Base-by-base conservation (phyloP, 2,113 vertebrate genomes). In the Megalops atlanticus region DNA sequence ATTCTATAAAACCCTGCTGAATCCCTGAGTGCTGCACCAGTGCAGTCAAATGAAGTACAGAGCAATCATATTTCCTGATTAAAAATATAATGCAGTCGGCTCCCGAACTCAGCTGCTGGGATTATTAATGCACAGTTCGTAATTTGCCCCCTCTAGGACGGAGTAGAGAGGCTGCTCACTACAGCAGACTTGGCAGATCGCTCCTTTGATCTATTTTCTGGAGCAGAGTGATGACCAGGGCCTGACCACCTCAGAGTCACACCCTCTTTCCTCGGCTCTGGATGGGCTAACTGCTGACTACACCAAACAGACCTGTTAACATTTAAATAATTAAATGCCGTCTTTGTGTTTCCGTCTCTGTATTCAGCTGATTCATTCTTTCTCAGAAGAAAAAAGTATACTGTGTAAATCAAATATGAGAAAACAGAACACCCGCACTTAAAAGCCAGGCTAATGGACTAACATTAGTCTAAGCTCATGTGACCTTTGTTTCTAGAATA, bases 41-140 rank as follows among this genome's bases (percentile, higher is more conserved):
- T 88, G 83, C 58, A 92, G 92, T 86, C 88, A 91, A 91, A 94
- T 83, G 81, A 91, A 93, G 92, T 87, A 94, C 84, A 91, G 94
- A 91, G 91, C 92, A 94, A 94, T 95, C 92, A 93, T 94, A 94
- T 88, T 93, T 94, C 91, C 92, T 93, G 92, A 96, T 93, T 95
- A 93, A 95, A 91, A 92, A 94, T 94, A 90, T 92, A 95, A 95
- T 91, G 82, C 89, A 93, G 92, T 93, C 90, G 88, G 89, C 81
- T 87, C 85, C 84, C 88, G 88, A 92, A 89, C 88, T 86, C 85
- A 89, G 85, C 85, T 89, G 73, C 85, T 87, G 93, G 90, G 92
- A 91, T 92, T 90, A 92, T 92, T 92, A 93, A 95, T 77, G 84
- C 85, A 90, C 84, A 91, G 92, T 91, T 85, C 89, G 88, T 91